Base-by-base conservation (phyloP, 2,113 vertebrate species). In the Brienomyrus brachyistius region DNA sequence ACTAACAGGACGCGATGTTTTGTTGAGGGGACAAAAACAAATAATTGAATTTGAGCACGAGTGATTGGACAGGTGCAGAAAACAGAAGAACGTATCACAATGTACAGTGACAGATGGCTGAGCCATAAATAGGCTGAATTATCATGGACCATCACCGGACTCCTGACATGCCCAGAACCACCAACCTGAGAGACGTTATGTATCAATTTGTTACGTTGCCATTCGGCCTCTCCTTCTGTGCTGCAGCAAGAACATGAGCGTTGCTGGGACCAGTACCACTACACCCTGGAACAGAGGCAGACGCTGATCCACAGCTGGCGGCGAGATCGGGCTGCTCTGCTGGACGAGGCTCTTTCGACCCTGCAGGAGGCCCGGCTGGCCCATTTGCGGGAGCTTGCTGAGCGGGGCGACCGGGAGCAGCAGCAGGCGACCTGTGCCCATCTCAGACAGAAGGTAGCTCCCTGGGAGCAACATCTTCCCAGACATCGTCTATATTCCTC, bases 371-470 rank as follows among this genome's bases (percentile, higher is more conserved):
- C 97, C 15, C 94, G 93, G 51, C 93, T 94, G 82, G 92, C 94
- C 91, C 95, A 95, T 7, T 93, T 97, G 94, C 92, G 95, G 92
- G 95, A 97, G 92, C 91, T 92, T 77, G 66, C 83, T 4, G 87
- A 96, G 92, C 95, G 95, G 56, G 92, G 93, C 77, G 94, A 95
- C 92, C 96, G 96, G 40, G 95, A 92, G 90, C 95, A 93, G 90
- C 98, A 98, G 19, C 96, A 97, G 93, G 94, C 98, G 90, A 92
- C 97, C 88, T 99, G 97, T 92, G 94, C 93, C 27, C 94, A 93
- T 27, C 96, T 99, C 92, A 97, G 94, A 93, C 95, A 95, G 90
- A 98, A 98, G 97, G 98, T 99, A 91, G 31, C 92, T 23, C 77
- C n/a, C 15, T 10, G 0, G 19, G 19, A 6, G 8, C 15, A 74